These are phyloP conservation scores for Priocnemis perturbator DNA, from an alignment of 2,888 invertebrate species.

Conservation along the genomic window DNA sequence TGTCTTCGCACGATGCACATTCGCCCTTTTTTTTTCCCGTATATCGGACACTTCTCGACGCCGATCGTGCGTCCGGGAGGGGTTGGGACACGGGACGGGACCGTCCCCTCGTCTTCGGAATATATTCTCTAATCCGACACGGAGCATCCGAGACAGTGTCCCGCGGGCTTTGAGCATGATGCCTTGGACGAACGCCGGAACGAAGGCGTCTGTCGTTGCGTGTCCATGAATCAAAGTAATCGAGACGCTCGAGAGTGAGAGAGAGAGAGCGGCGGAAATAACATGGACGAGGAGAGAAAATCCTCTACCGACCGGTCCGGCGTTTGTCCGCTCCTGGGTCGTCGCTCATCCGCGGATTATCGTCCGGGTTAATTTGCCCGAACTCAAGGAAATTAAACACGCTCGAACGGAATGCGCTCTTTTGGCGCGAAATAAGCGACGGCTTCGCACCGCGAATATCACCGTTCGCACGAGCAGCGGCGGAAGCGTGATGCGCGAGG, in stretches of 20 bases:
- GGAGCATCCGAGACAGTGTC: conserved; percentile 33
- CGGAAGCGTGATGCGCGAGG: too few species aligned
- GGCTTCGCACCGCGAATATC: too few species aligned
- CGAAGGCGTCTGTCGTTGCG: background rate
- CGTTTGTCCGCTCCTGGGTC: too few species aligned
- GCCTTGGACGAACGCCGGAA: background rate
- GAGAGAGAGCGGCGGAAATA: background rate
- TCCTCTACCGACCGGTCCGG: background rate
- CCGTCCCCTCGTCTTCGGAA: conserved; percentile 29
- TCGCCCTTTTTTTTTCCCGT: background rate
- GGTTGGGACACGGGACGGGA: background rate
- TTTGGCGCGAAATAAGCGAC: too few species aligned
- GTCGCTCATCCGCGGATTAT: too few species aligned
- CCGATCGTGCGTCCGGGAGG: background rate
- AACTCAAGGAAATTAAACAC: too few species aligned
- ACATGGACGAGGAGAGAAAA: too few species aligned
- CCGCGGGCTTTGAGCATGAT: background rate
- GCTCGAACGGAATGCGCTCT: too few species aligned
- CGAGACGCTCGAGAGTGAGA: too few species aligned
- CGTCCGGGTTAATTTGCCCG: too few species aligned
- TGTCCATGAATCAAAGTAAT: conserved; percentile 16
- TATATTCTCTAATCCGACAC: conserved; percentile 27
- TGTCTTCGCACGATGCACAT: background rate
- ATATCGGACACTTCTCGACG: too few species aligned
- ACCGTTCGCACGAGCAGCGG: too few species aligned